Percentiles rank a stretch among this genome's conserved stretches.
Conservation (phyloP, 2,113 vertebrate species). For the Atlantisia rogersi region DNA sequence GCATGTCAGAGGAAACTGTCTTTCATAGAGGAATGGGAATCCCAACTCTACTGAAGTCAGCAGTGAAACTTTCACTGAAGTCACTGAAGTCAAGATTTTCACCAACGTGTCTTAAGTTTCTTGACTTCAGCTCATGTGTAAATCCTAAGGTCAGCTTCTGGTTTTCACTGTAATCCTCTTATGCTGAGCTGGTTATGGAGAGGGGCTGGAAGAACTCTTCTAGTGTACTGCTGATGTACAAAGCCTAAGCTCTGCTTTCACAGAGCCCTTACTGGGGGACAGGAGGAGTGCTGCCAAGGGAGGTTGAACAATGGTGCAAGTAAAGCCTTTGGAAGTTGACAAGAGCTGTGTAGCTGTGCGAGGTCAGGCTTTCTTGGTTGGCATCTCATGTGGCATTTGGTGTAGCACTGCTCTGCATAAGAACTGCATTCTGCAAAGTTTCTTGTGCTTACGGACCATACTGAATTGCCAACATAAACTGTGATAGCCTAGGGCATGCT, state of each 20-base stretch:
- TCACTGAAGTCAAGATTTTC: neutral
- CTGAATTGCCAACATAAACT: neutral
- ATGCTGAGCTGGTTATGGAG: constrained; percentile 17
- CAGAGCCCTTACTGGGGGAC: neutral
- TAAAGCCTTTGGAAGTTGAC: neutral
- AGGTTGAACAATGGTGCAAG: neutral
- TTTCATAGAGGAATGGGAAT: neutral
- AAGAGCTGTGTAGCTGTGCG: neutral
- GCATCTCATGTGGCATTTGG: neutral
- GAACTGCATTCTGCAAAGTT: neutral
- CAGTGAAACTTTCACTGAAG: neutral
- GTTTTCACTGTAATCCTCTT: constrained; percentile 45
- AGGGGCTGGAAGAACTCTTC: constrained; percentile 7
- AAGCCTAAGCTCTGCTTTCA: neutral
- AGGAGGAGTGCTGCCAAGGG: neutral
- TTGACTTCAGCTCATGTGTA: neutral
- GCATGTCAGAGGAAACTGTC: neutral
- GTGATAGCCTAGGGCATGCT: neutral
- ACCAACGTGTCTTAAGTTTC: neutral
- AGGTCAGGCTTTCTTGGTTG: neutral
- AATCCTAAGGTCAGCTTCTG: constrained; percentile 18
- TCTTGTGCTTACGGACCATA: neutral
- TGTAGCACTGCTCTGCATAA: neutral
- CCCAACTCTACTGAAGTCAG: neutral
- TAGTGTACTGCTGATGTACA: neutral